phyloP scores from a whole-genome alignment of 1,140 invertebrate genomes.

The Drosophila ohnishii region DNA sequence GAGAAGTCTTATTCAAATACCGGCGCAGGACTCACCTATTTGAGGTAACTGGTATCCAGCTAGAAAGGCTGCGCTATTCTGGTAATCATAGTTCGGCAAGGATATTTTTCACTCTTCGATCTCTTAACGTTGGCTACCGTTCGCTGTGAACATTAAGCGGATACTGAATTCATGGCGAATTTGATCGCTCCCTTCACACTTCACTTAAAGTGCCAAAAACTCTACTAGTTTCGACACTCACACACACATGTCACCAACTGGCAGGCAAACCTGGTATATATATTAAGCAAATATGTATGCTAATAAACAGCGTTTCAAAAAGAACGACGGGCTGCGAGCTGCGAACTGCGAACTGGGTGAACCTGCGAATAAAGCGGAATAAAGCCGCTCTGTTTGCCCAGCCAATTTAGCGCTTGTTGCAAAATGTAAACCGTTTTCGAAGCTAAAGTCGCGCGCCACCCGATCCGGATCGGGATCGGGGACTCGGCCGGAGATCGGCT shows the following conservation, averaged over 20 bases:
- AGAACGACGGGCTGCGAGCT: conserved; percentile 49
- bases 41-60: conserved; percentile 44
- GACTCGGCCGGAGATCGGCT: conserved; percentile 26
- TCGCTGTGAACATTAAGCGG: conserved; percentile 68
- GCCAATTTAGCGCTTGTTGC: conserved; percentile 74
- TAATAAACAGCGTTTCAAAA: conserved; percentile 69
- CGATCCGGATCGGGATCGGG: conserved; percentile 26
- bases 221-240: conserved; percentile 71
- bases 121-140: conserved; percentile 19
- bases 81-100: conserved; percentile 52
- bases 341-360: conserved; percentile 42
- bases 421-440: conserved; percentile 71
- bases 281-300: conserved; percentile 73
- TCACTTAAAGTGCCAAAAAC: conserved; percentile 71
- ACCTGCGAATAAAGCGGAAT: conserved; percentile 54
- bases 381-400: conserved; percentile 61
- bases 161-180: conserved; percentile 59
- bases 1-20: not conserved
- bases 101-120: not conserved
- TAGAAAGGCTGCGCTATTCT: conserved; percentile 57
- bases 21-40: conserved; percentile 38
- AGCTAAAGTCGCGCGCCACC: conserved; percentile 65
- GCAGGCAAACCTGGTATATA: conserved; percentile 41
- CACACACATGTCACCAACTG: conserved; percentile 65
- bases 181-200: conserved; percentile 65